Percentiles rank a stretch among this genome's conserved stretches.
Conservation (phyloP, 2,113 vertebrate species). For the Murina feae region DNA sequence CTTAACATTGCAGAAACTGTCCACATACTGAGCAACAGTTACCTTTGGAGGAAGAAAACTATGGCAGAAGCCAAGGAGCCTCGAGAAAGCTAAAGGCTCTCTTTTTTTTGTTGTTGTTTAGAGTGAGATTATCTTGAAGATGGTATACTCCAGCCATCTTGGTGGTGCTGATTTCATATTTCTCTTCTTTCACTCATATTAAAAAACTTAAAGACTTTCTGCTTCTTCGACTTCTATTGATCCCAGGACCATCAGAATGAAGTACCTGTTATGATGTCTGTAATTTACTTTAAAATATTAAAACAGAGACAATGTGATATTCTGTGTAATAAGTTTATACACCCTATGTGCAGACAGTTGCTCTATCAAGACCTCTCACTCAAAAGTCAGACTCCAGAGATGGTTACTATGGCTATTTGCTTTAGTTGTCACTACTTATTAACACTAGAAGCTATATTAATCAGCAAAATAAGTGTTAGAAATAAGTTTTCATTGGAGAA, state of each 20-base stretch:
- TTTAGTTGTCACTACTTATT: neutral
- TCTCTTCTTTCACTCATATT: neutral
- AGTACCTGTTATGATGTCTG: neutral
- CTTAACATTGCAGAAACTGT: slow-evolving; percentile 34
- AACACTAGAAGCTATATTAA: neutral
- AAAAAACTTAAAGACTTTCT: neutral
- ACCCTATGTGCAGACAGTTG: neutral
- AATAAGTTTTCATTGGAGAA: neutral
- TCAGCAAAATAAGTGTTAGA: neutral
- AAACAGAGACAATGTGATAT: neutral
- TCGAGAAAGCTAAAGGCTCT: slow-evolving; percentile 38
- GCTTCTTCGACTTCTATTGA: neutral
- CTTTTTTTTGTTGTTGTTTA: neutral
- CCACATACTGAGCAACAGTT: neutral
- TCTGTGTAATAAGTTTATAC: neutral
- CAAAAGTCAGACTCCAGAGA: neutral
- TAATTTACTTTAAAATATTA: neutral
- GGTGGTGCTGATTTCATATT: neutral
- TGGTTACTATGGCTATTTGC: neutral
- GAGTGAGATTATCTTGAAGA: neutral
- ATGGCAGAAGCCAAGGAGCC: slow-evolving; percentile 5
- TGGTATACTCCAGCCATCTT: neutral
- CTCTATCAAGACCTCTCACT: slow-evolving; percentile 7
- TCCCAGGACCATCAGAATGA: neutral
- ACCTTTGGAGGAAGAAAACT: slow-evolving; percentile 12